These are phyloP conservation scores for Psittacus erithacus DNA, from an alignment of 2,113 vertebrate genomes.

Conservation along the genomic window DNA sequence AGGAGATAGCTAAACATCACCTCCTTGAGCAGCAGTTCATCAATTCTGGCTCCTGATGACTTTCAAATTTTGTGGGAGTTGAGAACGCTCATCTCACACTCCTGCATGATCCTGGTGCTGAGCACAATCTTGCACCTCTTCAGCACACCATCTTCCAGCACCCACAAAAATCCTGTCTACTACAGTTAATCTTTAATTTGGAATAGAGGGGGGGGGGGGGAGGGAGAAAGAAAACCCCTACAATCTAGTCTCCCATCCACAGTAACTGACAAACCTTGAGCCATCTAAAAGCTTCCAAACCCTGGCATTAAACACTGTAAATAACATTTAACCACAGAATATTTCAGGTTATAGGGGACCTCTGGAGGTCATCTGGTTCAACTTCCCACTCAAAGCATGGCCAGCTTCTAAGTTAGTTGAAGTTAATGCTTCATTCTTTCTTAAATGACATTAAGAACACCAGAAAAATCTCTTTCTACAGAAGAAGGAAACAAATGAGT, in stretches of 20 bases:
- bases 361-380: neutral
- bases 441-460: neutral
- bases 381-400: neutral
- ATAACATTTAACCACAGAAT: neutral
- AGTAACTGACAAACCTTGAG: neutral
- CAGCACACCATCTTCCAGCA: neutral
- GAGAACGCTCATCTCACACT: neutral
- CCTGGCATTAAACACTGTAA: neutral
- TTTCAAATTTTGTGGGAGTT: neutral
- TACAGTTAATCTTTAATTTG: neutral
- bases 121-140: neutral
- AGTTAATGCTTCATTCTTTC: neutral
- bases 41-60: neutral
- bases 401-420: neutral
- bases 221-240: too few species aligned
- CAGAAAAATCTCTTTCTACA: neutral
- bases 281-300: neutral
- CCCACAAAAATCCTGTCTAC: neutral
- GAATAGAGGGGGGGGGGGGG: rapidly evolving
- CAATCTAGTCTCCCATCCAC: neutral
- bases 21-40: neutral
- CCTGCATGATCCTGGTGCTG: neutral
- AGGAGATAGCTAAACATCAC: neutral
- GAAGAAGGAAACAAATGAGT: neutral
- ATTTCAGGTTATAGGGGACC: neutral